Evolutionary conservation across 2,888 invertebrate species (phyloP).

Genomic region (Chaetogeoica ovagalla): DNA sequence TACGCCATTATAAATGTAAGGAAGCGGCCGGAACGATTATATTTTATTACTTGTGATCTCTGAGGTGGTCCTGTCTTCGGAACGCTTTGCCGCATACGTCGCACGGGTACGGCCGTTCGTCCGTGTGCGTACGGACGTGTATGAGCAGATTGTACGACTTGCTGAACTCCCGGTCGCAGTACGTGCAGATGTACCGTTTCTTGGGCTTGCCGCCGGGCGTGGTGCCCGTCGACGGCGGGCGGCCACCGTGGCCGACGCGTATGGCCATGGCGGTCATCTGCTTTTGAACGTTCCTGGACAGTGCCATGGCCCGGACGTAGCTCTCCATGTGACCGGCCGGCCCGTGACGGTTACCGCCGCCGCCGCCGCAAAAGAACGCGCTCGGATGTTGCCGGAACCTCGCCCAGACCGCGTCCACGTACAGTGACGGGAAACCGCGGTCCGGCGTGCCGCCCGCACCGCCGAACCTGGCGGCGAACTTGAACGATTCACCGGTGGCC

Average conservation of each 20-base stretch:
- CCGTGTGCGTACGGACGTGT: slow-evolving; percentile 95
- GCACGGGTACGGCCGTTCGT: slow-evolving; percentile 93
- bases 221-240: not conserved
- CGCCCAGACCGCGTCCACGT: slow-evolving; percentile 47
- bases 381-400: slow-evolving; percentile 21
- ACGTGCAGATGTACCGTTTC: slow-evolving; percentile 94
- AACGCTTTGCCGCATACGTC: slow-evolving; percentile 96
- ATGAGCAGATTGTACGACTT: slow-evolving; percentile 97
- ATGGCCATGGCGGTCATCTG: slow-evolving; percentile 19
- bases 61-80: slow-evolving; percentile 88
- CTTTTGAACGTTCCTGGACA: slow-evolving; percentile 37
- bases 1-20: too few relatives aligned
- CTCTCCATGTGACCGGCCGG: slow-evolving; percentile 23
- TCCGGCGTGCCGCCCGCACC: not conserved
- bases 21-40: too few relatives aligned
- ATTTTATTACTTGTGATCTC: slow-evolving; percentile 82
- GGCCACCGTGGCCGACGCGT: not conserved
- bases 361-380: not conserved
- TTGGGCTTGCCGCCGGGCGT: slow-evolving; percentile 65
- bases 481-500: slow-evolving; percentile 34
- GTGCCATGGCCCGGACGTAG: slow-evolving; percentile 28
- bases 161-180: slow-evolving; percentile 94
- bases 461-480: slow-evolving; percentile 16
- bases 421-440: slow-evolving; percentile 17
- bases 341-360: not conserved